Percentiles rank a stretch among this genome's conserved stretches.
Conservation (phyloP, 2,113 vertebrate genomes). For the Myiozetetes cayanensis region DNA sequence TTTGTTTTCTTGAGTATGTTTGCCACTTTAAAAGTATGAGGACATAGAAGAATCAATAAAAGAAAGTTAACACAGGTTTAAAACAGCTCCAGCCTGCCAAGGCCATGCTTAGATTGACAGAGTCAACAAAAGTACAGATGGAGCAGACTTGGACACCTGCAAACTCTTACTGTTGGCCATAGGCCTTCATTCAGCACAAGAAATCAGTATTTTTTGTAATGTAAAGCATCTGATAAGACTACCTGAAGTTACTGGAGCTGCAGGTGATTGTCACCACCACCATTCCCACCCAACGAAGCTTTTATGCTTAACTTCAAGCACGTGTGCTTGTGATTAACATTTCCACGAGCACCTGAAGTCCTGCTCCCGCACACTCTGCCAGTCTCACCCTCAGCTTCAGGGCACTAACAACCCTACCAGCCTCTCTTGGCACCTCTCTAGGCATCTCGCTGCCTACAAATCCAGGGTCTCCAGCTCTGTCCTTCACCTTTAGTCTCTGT, state of each 20-base stretch:
- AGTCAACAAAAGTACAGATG: conserved; percentile 49
- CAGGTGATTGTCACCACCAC: background rate
- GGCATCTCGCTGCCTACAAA: background rate
- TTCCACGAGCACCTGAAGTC: background rate
- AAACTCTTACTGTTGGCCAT: conserved; percentile 6
- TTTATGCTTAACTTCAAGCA: background rate
- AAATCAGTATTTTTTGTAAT: background rate
- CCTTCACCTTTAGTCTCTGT: background rate
- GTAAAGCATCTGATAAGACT: background rate
- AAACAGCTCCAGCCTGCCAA: conserved; percentile 30
- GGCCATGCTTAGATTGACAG: conserved; percentile 3
- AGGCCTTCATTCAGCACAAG: background rate
- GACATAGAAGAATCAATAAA: conserved; percentile 40
- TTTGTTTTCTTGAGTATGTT: conserved; percentile 13
- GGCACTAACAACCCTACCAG: background rate
- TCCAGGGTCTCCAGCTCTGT: background rate
- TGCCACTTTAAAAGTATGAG: conserved; percentile 34
- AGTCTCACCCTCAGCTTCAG: background rate
- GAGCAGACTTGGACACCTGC: conserved; percentile 41
- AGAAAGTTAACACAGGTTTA: conserved; percentile 44
- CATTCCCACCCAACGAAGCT: background rate
- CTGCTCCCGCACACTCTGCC: background rate
- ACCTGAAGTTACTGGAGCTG: background rate
- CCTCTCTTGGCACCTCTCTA: background rate
- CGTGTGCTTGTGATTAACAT: background rate